Percentiles rank a stretch among this genome's conserved stretches.
Evolutionary conservation across 92 coral and sea anemone genomes (phyloP).

Genomic region (Phenganax stokvisi): DNA sequence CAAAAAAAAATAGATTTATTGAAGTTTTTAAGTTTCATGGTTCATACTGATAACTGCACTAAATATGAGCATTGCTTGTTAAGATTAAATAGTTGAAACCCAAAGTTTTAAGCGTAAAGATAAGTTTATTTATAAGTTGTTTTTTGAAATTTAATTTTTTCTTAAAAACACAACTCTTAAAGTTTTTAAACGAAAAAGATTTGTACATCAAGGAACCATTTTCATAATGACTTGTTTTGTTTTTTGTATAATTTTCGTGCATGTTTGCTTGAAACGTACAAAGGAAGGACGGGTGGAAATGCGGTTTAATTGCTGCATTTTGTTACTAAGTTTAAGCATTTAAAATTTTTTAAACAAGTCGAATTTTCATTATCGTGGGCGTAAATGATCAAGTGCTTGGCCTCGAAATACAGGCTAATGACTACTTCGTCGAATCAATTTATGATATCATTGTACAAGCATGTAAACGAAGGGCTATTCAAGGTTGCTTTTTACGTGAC

Average conservation of each 20-base stretch:
- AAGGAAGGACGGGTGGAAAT: constrained; percentile 18
- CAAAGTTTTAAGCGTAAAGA: too few species aligned
- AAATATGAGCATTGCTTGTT: too few species aligned
- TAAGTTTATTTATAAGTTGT: too few species aligned
- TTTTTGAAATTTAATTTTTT: too few species aligned
- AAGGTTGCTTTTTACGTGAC: too few species aligned
- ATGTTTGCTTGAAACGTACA: neutral
- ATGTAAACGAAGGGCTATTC: too few species aligned
- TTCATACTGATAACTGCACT: too few species aligned
- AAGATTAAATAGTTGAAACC: too few species aligned
- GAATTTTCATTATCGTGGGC: neutral
- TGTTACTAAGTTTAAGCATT: neutral
- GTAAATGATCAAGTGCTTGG: neutral
- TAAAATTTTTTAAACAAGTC: neutral
- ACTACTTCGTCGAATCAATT: neutral
- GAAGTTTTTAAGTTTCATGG: too few species aligned
- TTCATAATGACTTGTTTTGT: neutral
- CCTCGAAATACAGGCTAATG: neutral
- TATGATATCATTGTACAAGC: too few species aligned
- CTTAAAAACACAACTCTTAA: too few species aligned
- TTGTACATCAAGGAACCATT: neutral
- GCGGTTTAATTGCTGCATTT: neutral
- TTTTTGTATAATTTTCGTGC: neutral
- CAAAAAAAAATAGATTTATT: too few species aligned
- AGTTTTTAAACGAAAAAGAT: neutral